Percentiles rank a stretch among this genome's conserved stretches.
Evolutionary conservation across 1,140 invertebrate species (phyloP).

Genomic region (Drosophila lini): DNA sequence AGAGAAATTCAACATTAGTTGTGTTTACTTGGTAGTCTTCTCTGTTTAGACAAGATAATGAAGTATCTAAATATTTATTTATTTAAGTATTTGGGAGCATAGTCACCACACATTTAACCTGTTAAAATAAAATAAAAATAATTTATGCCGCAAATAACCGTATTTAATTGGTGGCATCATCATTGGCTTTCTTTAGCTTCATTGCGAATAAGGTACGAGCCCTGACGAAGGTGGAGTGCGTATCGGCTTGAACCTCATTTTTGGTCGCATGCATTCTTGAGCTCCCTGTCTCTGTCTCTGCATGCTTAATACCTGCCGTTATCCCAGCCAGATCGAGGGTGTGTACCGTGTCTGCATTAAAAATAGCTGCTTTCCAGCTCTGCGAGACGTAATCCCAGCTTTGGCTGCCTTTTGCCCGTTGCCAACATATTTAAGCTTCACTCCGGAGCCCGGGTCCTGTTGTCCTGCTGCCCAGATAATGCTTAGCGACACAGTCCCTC

Average conservation of each 20-base stretch:
- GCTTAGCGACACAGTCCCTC: conserved; percentile 38
- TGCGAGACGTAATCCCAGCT: conserved; percentile 40
- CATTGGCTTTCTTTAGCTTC: conserved; percentile 7
- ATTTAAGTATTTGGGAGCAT: too few species aligned
- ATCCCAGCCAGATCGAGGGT: conserved; percentile 4
- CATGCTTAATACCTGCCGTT: conserved; percentile 23
- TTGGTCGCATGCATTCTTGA: conserved; percentile 58
- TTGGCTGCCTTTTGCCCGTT: conserved; percentile 47
- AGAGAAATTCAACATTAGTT: too few species aligned
- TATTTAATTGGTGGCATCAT: not conserved
- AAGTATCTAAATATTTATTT: too few species aligned
- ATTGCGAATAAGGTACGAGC: conserved; percentile 57
- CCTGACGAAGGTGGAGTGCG: conserved; percentile 4
- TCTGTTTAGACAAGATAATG: not conserved
- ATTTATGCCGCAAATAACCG: not conserved
- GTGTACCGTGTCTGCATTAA: conserved; percentile 16
- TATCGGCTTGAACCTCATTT: conserved; percentile 33
- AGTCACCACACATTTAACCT: not conserved
- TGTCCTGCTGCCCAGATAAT: conserved; percentile 38
- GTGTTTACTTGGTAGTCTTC: not conserved
- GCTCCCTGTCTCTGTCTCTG: conserved; percentile 30
- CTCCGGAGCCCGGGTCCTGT: conserved; percentile 1
- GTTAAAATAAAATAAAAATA: not conserved
- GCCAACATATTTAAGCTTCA: conserved; percentile 39
- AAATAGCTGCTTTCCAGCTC: conserved; percentile 31